Evolutionary conservation across 2,888 invertebrate species (phyloP), one percentile per base, ranked within the genome.

Genomic region (Deilephila porcellus): DNA sequence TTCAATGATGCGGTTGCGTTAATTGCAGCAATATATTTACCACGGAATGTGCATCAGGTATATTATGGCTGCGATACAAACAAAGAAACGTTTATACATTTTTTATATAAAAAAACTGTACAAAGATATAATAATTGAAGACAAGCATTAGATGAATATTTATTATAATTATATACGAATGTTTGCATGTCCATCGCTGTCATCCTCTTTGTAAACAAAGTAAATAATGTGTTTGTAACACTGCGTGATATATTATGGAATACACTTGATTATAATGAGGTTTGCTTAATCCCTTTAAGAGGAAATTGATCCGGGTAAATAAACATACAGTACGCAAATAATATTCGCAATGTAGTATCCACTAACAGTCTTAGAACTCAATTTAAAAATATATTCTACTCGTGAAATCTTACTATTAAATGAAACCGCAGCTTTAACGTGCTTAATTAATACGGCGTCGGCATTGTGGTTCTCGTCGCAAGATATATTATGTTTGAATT

Each of bases 11-110:
- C 34, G n/a, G 63, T 37, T 19, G 45, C 25, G 25, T 45, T 67
- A 52, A 67, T 67, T 67, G 52, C 52, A 25, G 45, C 52, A 25
- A 79, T 77, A 82, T 83, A 84, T 86, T 85, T 83, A 80, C 78
- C 77, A 74, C 74, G 79, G 84, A 87, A 85, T 88, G 85, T 89
- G 87, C 87, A 80, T 70, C 70, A 77, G 78, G 76, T 79, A 78
- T 74, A 75, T 78, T 73, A 81, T 81, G 76, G 78, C 76, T 80
- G 78, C 73, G 75, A 79, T 73, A 81, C 81, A 84, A 83, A 83
- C 82, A 80, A 79, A 80, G 77, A 79, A 81, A 76, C 76, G 78
- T 77, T 77, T 74, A 76, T 80, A 79, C 78, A 82, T 79, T 79
- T 81, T 45, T 80, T 71, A 74, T 79, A 79, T 75, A 80, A 83